Conservation (phyloP, 2,113 vertebrate genomes). For the Ursus arctos region DNA sequence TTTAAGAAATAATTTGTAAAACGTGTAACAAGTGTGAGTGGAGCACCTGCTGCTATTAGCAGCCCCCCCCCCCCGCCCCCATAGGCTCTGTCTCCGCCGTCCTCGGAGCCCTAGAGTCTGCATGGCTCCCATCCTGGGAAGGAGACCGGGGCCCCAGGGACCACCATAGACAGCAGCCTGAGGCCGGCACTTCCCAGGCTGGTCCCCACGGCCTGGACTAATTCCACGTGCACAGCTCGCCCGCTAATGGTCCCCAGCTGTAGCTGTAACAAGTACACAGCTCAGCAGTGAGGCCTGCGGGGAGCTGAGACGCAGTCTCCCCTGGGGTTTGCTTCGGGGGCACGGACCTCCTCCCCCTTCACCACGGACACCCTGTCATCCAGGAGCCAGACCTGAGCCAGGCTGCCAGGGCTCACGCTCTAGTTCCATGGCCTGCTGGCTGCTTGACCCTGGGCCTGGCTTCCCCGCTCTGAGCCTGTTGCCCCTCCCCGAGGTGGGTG, state of each 20-base stretch:
- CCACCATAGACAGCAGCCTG: background rate
- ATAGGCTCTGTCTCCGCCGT: accelerated
- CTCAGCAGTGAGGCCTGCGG: background rate
- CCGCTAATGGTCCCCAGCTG: background rate
- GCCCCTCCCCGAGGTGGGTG: accelerated
- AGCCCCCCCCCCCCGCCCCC: too few species aligned
- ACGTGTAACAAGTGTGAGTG: accelerated
- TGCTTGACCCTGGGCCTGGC: accelerated
- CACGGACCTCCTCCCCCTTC: background rate
- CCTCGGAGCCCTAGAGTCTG: background rate
- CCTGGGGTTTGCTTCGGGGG: background rate
- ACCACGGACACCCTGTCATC: background rate
- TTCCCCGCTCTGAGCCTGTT: accelerated
- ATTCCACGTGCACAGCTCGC: accelerated
- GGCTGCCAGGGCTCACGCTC: background rate
- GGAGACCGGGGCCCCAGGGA: background rate
- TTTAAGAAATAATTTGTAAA: background rate
- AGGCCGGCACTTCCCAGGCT: background rate
- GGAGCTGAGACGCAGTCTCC: background rate
- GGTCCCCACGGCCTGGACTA: background rate
- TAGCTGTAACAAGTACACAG: accelerated
- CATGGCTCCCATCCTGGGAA: background rate
- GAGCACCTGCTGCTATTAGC: accelerated
- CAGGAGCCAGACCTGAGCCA: accelerated
- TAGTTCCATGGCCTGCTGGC: background rate